Conservation (phyloP, 2,113 vertebrate species). For the Osmerus mordax region DNA sequence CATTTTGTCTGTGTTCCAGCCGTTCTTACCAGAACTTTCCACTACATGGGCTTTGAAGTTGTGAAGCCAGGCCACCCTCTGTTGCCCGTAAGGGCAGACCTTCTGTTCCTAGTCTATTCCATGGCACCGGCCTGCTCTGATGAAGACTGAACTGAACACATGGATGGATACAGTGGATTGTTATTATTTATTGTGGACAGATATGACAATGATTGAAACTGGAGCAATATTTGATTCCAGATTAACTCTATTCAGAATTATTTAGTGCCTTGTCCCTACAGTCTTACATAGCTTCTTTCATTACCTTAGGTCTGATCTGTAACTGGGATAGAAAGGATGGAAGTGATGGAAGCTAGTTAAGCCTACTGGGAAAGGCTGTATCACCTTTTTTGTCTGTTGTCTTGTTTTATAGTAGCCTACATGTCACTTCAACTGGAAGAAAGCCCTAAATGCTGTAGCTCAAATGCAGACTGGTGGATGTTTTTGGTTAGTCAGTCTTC, state of each 20-base stretch:
- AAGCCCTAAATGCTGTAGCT: neutral
- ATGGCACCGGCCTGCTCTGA: constrained; percentile 88
- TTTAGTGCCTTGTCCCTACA: neutral
- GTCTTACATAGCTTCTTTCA: neutral
- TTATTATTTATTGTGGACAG: too few species aligned
- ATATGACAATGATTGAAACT: too few species aligned
- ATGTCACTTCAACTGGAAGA: neutral
- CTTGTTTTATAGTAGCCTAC: neutral
- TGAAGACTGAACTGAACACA: constrained; percentile 68
- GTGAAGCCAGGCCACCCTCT: constrained; percentile 90
- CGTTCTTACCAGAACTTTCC: constrained; percentile 92
- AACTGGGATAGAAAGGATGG: neutral
- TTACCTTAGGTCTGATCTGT: neutral
- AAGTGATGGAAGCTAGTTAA: neutral
- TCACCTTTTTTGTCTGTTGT: neutral
- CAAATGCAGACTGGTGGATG: neutral
- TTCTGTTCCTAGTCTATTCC: constrained; percentile 95
- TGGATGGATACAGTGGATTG: too few species aligned
- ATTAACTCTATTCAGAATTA: neutral
- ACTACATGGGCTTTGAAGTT: constrained; percentile 95
- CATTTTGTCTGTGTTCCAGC: constrained; percentile 64
- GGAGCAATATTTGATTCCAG: too few species aligned
- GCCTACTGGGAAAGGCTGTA: neutral
- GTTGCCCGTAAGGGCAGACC: constrained; percentile 83
- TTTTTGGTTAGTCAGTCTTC: neutral